Base-by-base conservation (phyloP, 2,888 invertebrate genomes). In the Eupeodes luniger region DNA sequence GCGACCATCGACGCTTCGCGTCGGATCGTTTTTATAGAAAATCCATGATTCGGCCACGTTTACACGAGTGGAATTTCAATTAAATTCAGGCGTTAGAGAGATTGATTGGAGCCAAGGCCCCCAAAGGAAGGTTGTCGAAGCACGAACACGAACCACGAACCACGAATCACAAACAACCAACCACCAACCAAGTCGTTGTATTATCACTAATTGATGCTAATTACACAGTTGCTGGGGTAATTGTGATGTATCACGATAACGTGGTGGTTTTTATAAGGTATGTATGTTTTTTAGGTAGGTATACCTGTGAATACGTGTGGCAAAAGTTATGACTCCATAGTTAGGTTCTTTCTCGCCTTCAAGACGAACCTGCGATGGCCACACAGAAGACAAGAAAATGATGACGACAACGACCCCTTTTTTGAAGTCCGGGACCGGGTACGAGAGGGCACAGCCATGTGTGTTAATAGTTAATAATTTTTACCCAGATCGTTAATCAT, bases 391-490 rank as follows among this genome's bases (percentile, higher is more conserved):
- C 36, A 64, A 44, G 61, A 49, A 27, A 36, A 76, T 70, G 84
- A 80, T 61, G 66, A 81, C 80, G 74, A 84, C 79, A 77, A 80
- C 84, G 74, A 81, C 84, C 83, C 80, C 84, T 84, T 11, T 84
- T 19, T 57, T 77, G 34, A 59, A 27, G 27, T 27, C 2, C 40
- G 9, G 40, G 9, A 40, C 5, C 6, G 9, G 76, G 84, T 69
- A 78, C 86, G 77, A 47, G 66, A 66, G 47, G 47, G 47, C 62
- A 62, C 62, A 40, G n/a, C 34, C 81, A 79, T 85, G 89, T 89
- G 88, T 88, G 89, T 82, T 90, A 90, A 90, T 89, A 89, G 89
- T 86, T 89, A 82, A 87, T 90, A 89, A 87, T 86, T 80, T 77
- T 76, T 61, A 77, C 57, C 19, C 55, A 70, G 74, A 69, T 80